Conservation (phyloP, 2,113 vertebrate genomes). For the Elanus axillaris region DNA sequence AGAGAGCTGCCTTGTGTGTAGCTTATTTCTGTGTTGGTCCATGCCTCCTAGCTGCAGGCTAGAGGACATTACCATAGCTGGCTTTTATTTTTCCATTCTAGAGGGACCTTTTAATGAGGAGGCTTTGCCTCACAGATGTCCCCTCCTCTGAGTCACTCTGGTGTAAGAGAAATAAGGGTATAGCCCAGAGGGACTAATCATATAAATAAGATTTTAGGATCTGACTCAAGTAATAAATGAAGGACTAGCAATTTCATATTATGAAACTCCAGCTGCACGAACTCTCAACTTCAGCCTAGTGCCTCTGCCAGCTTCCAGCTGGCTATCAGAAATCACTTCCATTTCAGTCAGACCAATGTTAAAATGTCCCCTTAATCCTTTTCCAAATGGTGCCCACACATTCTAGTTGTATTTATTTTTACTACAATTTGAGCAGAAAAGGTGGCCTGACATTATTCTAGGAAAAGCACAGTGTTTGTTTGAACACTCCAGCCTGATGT, state of each 20-base stretch:
- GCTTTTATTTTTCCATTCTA: slow-evolving; percentile 29
- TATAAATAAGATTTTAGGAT: slow-evolving; percentile 59
- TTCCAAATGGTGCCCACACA: slow-evolving; percentile 34
- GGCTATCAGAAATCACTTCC: slow-evolving; percentile 63
- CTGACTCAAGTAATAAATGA: slow-evolving; percentile 48
- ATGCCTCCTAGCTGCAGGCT: not conserved
- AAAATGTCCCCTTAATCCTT: slow-evolving; percentile 49
- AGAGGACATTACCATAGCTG: not conserved
- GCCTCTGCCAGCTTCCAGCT: slow-evolving; percentile 59
- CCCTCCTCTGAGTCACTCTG: not conserved
- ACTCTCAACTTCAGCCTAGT: slow-evolving; percentile 42
- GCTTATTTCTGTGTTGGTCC: slow-evolving; percentile 2
- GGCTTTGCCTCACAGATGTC: slow-evolving; percentile 6
- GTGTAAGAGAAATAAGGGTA: slow-evolving; percentile 50
- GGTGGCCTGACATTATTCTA: slow-evolving; percentile 1
- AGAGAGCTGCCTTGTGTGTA: not conserved
- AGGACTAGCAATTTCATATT: slow-evolving; percentile 37
- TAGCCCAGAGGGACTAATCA: slow-evolving; percentile 53
- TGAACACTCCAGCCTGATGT: not conserved
- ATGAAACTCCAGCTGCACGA: slow-evolving; percentile 58
- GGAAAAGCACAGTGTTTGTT: not conserved
- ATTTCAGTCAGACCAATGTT: slow-evolving; percentile 34
- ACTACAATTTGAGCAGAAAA: slow-evolving; percentile 32
- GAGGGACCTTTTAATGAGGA: slow-evolving; percentile 40
- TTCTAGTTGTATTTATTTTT: slow-evolving; percentile 52